Evolutionary conservation across 1,140 invertebrate genomes (phyloP), one percentile per base, ranked within the genome.

Genomic region (Gonatopus flavifemur): DNA sequence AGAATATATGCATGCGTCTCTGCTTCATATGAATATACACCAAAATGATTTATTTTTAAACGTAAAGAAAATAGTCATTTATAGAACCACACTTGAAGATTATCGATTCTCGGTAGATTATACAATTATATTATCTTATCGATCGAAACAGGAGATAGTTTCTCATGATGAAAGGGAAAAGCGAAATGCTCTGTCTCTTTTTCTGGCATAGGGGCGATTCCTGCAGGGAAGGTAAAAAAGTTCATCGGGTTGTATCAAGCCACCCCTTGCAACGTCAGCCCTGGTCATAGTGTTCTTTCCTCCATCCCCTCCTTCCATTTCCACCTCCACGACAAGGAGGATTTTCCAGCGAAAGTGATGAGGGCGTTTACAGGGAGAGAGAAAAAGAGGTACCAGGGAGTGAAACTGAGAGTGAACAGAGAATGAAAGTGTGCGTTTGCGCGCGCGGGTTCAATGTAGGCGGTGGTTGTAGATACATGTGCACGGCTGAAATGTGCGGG

Each of bases 291-390:
- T 22, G 18, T 37, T 36, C 32, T 25, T 49, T 45, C 22, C 25
- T 39, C 15, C 24, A 30, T 8, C 39, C 33, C 45, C 19, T 31
- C 49, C n/a, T n/a, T n/a, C n/a, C n/a, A n/a, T n/a, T n/a, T n/a
- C 57, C 33, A 45, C 37, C 41, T 49, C 52, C 7, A 41, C 58
- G 36, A 40, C 43, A 52, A 16, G 25, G 59, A 57, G 59, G 49
- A 69, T 48, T 68, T 69, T 70, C 64, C 43, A 69, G 63, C 59
- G 70, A 72, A 74, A 74, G 70, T 69, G 66, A 69, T 69, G 72
- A 69, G n/a, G n/a, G n/a, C n/a, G n/a, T n/a, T n/a, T n/a, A n/a
- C n/a, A n/a, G n/a, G n/a, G n/a, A n/a, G n/a, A n/a, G n/a, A n/a
- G n/a, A n/a, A n/a, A n/a, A n/a, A n/a, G 16, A 25, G 48, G 58